Evolutionary conservation across 2,888 invertebrate species (phyloP).

Genomic region (Noctua pronuba): DNA sequence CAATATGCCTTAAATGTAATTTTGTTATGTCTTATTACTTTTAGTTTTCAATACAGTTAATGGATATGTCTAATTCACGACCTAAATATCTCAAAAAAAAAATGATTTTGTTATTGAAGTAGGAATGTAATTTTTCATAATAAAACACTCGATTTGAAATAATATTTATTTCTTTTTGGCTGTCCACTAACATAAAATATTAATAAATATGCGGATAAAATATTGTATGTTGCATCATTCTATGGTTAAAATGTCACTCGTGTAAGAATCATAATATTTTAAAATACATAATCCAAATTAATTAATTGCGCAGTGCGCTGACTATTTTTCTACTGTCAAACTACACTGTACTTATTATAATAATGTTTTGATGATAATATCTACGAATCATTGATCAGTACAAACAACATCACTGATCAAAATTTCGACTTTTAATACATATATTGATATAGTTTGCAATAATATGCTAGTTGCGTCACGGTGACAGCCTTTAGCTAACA

Average conservation of each 20-base stretch:
- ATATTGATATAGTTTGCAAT: conserved; percentile 37
- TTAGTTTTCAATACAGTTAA: conserved; percentile 31
- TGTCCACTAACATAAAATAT: conserved; percentile 47
- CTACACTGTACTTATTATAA: conserved; percentile 47
- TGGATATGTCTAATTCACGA: conserved; percentile 17
- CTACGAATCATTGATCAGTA: conserved; percentile 31
- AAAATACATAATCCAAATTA: conserved; percentile 23
- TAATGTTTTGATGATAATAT: conserved; percentile 27
- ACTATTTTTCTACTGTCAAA: conserved; percentile 27
- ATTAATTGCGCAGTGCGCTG: conserved; percentile 2
- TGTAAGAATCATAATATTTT: conserved; percentile 14
- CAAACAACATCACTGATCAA: background rate
- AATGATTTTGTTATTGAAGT: conserved; percentile 59
- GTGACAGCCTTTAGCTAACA: background rate
- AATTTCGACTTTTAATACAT: conserved; percentile 18
- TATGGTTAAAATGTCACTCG: conserved; percentile 31
- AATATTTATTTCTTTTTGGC: conserved; percentile 50
- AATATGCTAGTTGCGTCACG: conserved; percentile 20
- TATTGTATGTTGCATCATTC: conserved; percentile 35
- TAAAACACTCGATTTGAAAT: conserved; percentile 65
- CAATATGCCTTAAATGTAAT: conserved; percentile 33
- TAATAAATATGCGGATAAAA: conserved; percentile 35
- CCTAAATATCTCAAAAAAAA: conserved; percentile 40
- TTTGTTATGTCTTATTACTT: conserved; percentile 44
- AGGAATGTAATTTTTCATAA: conserved; percentile 61